A percentile compares a stretch with the other conserved stretches of the same genome.
Conservation (phyloP, 2,113 vertebrate species). For the Indri indri region DNA sequence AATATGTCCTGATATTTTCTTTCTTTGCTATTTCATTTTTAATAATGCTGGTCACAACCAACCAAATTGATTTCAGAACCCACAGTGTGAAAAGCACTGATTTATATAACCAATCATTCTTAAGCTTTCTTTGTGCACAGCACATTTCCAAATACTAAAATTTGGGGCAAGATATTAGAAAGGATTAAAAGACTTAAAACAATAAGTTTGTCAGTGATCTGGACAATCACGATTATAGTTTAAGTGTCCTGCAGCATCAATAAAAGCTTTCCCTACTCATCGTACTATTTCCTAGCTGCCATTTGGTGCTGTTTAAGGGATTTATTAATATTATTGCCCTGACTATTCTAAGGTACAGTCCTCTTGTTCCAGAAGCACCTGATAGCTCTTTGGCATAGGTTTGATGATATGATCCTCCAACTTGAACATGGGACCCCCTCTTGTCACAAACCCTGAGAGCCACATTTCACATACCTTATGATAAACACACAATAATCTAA, state of each 20-base stretch:
- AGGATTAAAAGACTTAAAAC: not conserved
- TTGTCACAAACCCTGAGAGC: not conserved
- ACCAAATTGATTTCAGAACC: not conserved
- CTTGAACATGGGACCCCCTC: not conserved
- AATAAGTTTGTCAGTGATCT: not conserved
- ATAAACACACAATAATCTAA: not conserved
- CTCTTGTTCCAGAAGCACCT: not conserved
- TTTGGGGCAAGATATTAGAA: not conserved
- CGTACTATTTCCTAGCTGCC: not conserved
- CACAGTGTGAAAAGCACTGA: not conserved
- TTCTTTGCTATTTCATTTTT: not conserved
- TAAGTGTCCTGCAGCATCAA: not conserved
- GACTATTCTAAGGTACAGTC: not conserved
- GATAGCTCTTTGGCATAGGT: not conserved
- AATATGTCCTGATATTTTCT: not conserved
- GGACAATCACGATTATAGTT: not conserved
- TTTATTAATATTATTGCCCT: no score
- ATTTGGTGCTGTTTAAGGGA: not conserved
- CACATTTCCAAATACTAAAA: not conserved
- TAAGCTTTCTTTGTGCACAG: not conserved
- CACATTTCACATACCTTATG: not conserved
- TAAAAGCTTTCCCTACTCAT: not conserved
- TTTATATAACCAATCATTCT: not conserved
- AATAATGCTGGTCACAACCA: not conserved
- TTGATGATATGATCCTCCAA: not conserved